A percentile compares a stretch with the other conserved stretches of the same genome.
phyloP scores from a whole-genome alignment of 2,113 vertebrate genomes.

The Phainopepla nitens region DNA sequence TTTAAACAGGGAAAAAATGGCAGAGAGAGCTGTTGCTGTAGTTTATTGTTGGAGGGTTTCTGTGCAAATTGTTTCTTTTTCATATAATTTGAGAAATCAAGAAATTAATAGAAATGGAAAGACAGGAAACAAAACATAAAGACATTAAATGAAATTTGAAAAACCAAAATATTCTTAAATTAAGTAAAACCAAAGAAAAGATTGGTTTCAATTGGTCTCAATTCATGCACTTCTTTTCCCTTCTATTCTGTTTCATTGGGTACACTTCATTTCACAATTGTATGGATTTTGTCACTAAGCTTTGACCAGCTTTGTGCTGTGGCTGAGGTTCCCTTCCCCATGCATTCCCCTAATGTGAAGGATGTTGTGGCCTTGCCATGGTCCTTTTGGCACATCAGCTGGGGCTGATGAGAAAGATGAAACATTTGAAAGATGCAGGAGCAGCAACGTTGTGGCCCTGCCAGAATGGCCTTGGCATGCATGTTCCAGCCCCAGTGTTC shows the following conservation, averaged over 20 bases:
- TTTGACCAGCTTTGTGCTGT: background rate
- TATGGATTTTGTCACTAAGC: background rate
- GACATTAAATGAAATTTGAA: background rate
- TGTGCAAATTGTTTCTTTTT: background rate
- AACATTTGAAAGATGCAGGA: background rate
- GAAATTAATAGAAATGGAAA: background rate
- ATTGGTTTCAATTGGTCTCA: background rate
- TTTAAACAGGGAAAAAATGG: background rate
- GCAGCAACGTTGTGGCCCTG: background rate
- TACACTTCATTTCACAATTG: background rate
- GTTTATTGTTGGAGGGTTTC: background rate
- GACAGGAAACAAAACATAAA: background rate
- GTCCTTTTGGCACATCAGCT: background rate
- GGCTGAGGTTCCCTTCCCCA: background rate
- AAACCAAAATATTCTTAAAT: background rate
- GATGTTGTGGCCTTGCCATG: background rate
- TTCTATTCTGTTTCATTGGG: background rate
- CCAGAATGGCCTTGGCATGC: background rate
- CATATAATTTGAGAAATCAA: background rate
- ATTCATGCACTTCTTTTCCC: background rate
- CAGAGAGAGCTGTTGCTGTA: accelerated
- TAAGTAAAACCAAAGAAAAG: background rate
- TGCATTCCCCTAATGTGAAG: background rate
- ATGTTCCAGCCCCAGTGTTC: background rate
- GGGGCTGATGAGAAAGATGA: background rate